These are phyloP conservation scores for Rapana venosa DNA, from an alignment of 2,888 invertebrate genomes.

Conservation along the genomic window DNA sequence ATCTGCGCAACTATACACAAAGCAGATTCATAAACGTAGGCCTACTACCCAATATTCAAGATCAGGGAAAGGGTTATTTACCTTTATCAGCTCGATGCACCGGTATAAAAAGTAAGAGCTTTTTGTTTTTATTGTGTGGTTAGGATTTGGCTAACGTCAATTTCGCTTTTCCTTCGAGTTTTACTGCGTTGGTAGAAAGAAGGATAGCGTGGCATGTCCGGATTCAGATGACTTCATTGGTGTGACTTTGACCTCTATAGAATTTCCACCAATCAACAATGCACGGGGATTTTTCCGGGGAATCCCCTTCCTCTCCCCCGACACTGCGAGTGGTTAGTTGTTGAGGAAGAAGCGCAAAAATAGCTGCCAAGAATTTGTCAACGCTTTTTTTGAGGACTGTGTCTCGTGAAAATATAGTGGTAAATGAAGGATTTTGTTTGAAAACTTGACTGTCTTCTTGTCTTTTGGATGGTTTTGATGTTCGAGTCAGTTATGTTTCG, in stretches of 20 bases:
- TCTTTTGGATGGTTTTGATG: no score
- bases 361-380: background rate
- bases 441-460: no score
- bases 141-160: no score
- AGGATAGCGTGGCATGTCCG: background rate
- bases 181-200: background rate
- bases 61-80: no score
- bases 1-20: no score
- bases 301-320: background rate
- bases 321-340: background rate
- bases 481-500: no score
- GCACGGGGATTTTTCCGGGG: background rate
- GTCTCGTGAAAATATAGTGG: background rate
- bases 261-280: slow-evolving; percentile 36
- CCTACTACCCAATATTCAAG: no score
- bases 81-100: no score
- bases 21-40: no score
- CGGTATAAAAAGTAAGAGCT: background rate
- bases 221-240: slow-evolving; percentile 18
- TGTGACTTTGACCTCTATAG: background rate
- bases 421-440: no score
- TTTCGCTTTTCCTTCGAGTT: background rate
- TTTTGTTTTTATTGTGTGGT: background rate
- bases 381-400: background rate
- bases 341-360: slow-evolving; percentile 5